Base-by-base conservation (phyloP, 2,888 invertebrate species). In the Agonopterix heracliana region DNA sequence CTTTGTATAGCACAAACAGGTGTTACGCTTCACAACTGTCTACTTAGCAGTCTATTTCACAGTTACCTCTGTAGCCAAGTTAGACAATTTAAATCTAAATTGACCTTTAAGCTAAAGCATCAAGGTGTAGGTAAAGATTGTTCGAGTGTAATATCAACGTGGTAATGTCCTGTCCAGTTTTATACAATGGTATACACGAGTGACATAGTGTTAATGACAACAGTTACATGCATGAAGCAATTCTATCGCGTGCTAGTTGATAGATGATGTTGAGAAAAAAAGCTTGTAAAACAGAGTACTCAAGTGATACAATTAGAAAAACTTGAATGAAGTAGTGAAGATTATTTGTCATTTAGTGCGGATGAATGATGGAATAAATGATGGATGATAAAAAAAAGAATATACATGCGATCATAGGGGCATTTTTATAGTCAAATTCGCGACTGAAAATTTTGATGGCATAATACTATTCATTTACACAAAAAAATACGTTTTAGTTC, bases 11-110 rank as follows among this genome's bases (percentile, higher is more conserved):
- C 60, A 54, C 46, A 53, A 64, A 66, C 66, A 68, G 64, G 68
- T 68, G 68, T 68, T 57, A 57, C 56, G 57, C 58, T 60, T 59
- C 53, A 58, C 55, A 60, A 58, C 55, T 56, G 54, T 59, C 51
- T 52, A 55, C 53, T 55, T 52, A 43, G 45, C 35, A 41, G 9
- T 11, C 44, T 57, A 45, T 45, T 12, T 35, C 44, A 50, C 51
- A 36, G 14, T 34, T 50, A 34, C 12, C 48, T 9, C 48, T 46
- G 14, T 9, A 12, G 9, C 13, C 8, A 12, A 4, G 9, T 34
- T 34, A 11, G 9, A 36, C 14, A 34, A 41, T 13, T 11, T 7
- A 40, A n/a, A 34, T 35, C 35, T 8, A 53, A 48, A 46, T 48
- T 57, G 43, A 46, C 44, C 51, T 47, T 44, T 51, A 49, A 36